These are phyloP conservation scores for Petroica traversi DNA, from an alignment of 2,113 vertebrate genomes.

Conservation along the genomic window DNA sequence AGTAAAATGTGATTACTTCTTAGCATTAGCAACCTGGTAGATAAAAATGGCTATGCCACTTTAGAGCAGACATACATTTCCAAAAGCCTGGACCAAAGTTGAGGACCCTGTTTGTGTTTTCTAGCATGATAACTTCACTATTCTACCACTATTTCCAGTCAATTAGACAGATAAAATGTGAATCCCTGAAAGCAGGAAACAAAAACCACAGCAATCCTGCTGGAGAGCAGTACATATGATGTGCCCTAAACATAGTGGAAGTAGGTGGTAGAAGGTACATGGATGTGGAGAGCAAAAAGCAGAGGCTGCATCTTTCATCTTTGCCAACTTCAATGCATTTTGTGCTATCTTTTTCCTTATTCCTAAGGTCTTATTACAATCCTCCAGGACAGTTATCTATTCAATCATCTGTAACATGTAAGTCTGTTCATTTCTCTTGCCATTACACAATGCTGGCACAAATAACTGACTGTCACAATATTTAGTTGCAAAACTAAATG, in stretches of 20 bases:
- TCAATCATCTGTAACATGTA: neutral
- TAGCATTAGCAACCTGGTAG: neutral
- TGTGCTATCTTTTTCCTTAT: neutral
- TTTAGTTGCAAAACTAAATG: neutral
- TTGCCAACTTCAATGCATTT: neutral
- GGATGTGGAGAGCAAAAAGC: neutral
- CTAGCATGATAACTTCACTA: neutral
- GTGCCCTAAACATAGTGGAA: neutral
- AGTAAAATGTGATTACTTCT: neutral
- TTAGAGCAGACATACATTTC: neutral
- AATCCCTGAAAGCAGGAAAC: neutral
- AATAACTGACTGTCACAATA: constrained; percentile 6
- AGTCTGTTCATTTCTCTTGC: neutral
- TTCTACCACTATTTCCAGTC: neutral
- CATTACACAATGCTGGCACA: neutral
- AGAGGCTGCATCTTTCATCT: neutral
- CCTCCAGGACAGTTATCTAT: neutral
- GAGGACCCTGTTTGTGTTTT: neutral
- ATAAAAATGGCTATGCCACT: neutral
- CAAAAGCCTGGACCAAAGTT: neutral
- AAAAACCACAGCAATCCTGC: neutral
- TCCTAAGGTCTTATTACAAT: neutral
- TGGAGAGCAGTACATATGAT: neutral
- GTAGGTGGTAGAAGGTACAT: neutral
- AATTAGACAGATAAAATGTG: neutral